phyloP scores from a whole-genome alignment of 23 tunicate genomes.

The Ciona savignyi region DNA sequence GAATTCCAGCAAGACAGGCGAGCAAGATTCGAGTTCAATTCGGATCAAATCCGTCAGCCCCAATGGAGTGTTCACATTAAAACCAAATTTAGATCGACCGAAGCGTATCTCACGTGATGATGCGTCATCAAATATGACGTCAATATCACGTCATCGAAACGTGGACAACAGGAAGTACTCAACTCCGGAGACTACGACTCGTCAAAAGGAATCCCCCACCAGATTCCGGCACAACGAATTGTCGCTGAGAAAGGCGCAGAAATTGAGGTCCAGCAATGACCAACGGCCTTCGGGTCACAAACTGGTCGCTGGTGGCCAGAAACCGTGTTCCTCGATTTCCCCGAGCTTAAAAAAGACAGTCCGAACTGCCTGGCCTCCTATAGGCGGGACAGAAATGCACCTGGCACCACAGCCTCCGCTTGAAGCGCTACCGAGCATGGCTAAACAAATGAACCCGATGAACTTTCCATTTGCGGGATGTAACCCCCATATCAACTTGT shows the following conservation, averaged over 20 bases:
- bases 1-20: neutral
- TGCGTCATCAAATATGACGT: neutral
- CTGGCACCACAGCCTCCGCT: neutral
- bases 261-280: neutral
- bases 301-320: neutral
- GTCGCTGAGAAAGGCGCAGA: neutral
- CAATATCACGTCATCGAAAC: neutral
- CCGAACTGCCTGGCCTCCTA: constrained; percentile 8
- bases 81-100: neutral
- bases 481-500: neutral
- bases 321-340: neutral
- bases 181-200: neutral
- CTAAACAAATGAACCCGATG: neutral
- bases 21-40: too few relatives aligned
- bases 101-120: neutral
- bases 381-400: neutral
- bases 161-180: neutral
- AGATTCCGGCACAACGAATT: neutral
- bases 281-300: neutral
- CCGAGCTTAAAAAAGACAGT: neutral
- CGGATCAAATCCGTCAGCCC: neutral
- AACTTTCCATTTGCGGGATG: neutral
- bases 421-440: neutral
- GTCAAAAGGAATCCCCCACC: neutral
- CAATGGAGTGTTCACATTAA: neutral